Conservation (phyloP, 2,797 vertebrate species). For the Eidolon dupreanum region DNA sequence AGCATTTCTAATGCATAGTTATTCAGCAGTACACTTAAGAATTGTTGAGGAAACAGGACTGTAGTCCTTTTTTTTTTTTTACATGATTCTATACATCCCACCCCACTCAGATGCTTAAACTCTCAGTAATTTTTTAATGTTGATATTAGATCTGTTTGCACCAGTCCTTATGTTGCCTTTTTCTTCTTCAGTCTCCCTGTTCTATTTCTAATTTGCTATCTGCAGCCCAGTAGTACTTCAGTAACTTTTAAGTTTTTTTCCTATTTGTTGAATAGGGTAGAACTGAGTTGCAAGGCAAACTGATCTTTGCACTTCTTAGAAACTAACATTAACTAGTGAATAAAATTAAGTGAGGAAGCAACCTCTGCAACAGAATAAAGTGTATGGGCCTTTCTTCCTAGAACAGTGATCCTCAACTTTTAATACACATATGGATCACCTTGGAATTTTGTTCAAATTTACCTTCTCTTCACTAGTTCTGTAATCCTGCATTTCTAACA, state of each 20-base stretch:
- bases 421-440: fast-evolving
- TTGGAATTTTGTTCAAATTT: not conserved
- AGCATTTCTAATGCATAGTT: not conserved
- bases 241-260: too few species aligned
- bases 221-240: not conserved
- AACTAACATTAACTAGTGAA: not conserved
- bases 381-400: not conserved
- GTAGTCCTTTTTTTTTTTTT: not conserved
- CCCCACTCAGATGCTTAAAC: not conserved
- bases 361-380: not conserved
- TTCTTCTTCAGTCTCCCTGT: not conserved
- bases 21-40: not conserved
- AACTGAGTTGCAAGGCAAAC: not conserved
- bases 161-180: not conserved
- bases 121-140: not conserved
- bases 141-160: not conserved
- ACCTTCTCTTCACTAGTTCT: not conserved
- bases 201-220: not conserved
- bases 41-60: not conserved
- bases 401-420: not conserved
- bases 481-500: not conserved
- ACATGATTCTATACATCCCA: not conserved
- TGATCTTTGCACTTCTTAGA: not conserved
- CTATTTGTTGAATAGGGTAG: not conserved
- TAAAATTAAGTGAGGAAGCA: not conserved